Evolutionary conservation across 2,888 invertebrate genomes (phyloP).

Genomic region (Xestia c-nigrum): DNA sequence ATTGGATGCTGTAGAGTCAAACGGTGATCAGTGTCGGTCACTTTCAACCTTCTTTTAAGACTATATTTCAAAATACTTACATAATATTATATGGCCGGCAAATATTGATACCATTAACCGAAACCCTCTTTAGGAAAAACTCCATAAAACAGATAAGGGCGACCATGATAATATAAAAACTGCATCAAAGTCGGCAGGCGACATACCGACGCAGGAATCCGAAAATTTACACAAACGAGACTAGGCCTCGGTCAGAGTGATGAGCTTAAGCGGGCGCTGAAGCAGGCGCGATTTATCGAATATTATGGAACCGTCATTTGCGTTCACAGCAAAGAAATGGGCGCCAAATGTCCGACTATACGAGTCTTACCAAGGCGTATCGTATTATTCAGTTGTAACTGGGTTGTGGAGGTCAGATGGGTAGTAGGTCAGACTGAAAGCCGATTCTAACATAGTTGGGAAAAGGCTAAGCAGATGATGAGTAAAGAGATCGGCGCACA

Average conservation of each 20-base stretch:
- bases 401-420: no score
- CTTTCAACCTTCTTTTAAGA: not conserved
- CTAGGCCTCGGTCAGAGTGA: conserved; percentile 65
- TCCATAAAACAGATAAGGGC: conserved; percentile 43
- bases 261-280: conserved; percentile 7
- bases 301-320: not conserved
- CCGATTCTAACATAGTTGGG: no score
- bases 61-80: conserved; percentile 7
- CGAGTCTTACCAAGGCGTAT: no score
- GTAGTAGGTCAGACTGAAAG: no score
- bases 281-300: not conserved
- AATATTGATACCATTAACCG: conserved; percentile 44
- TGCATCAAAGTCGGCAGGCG: conserved; percentile 64
- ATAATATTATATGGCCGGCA: not conserved
- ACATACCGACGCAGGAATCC: conserved; percentile 76
- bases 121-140: conserved; percentile 48
- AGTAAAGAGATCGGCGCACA: no score
- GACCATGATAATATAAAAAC: conserved; percentile 56
- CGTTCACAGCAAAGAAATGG: not conserved
- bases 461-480: no score
- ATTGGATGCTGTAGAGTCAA: not conserved
- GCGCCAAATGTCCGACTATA: no score
- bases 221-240: conserved; percentile 87
- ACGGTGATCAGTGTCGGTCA: not conserved
- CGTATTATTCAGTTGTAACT: no score